Evolutionary conservation across 2,797 vertebrate species (phyloP), one percentile per base, ranked within the genome.

Genomic region (Sebastes diploproa): DNA sequence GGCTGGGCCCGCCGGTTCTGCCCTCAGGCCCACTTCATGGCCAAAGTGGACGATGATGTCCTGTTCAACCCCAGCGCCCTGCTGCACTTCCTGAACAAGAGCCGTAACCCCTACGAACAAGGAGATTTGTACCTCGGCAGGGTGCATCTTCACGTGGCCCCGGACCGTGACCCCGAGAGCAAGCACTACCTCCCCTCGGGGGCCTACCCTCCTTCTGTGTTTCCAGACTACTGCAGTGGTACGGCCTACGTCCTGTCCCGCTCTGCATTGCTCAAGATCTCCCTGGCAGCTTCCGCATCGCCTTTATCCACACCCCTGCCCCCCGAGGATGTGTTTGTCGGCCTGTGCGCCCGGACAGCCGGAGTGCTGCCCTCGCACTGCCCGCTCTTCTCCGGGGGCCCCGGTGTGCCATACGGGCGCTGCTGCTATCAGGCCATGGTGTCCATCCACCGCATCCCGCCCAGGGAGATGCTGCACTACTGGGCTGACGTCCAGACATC

Each of bases 151-250:
- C 73, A 80, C 0, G 97, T 97, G 27, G 77, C 78, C 1, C 97
- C 97, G 0, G 78, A 94, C 59, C 93, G 96, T 0, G 86, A 96
- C 56, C 95, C 95, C 0, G 82, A 85, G 1, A 91, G 93, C 69
- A 95, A 91, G 46, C 96, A 97, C 90, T 96, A 94, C 25, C 86
- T 96, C 7, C 94, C 97, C 0, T 70, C 89, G 1, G 78, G 91
- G 1, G 91, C 92, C 7, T 98, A 96, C 86, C 89, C 94, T 0
- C 72, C 80, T 0, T 82, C 89, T 1, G 90, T 93, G 6, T 97
- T 96, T 22, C 97, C 97, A 0, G 96, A 97, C 59, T 98, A 98
- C 56, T 98, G 97, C 94, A 98, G 97, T 0, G 98, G 98, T 9
- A 97, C 97, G 0, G 94, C 96, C 0, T 98, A 98, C 0, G 91